These are phyloP conservation scores for Rhabdomys dilectus DNA, from an alignment of 2,113 vertebrate genomes.

Conservation along the genomic window DNA sequence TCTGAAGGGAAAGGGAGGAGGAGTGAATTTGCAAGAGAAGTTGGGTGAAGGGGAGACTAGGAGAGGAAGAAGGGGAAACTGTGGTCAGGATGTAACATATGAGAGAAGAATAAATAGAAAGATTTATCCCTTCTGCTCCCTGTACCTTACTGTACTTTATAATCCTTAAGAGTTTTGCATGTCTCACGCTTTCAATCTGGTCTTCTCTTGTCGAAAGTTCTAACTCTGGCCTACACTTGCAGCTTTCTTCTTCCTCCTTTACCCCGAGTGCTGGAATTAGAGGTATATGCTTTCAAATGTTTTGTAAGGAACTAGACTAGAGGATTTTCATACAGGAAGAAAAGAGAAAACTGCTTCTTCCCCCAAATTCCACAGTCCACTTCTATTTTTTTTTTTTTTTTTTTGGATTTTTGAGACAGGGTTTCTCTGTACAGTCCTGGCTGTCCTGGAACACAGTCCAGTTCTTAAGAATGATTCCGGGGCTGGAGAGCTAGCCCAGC, in stretches of 20 bases:
- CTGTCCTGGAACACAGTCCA: neutral
- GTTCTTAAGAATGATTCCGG: neutral
- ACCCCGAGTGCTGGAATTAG: neutral
- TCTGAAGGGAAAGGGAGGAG: no score
- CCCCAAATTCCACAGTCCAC: neutral
- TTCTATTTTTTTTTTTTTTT: neutral
- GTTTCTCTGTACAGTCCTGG: no score
- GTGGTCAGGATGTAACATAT: neutral
- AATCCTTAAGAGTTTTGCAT: neutral
- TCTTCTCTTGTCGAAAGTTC: neutral
- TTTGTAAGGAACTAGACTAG: neutral
- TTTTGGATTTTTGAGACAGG: no score
- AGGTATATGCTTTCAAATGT: neutral
- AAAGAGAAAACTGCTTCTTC: neutral
- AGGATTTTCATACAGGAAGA: neutral
- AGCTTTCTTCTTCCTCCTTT: neutral
- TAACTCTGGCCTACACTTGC: neutral
- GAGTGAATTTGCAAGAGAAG: neutral
- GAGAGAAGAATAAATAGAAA: neutral
- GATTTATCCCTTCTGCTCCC: neutral
- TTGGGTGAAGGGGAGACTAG: neutral
- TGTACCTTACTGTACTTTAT: neutral
- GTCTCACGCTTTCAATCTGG: neutral
- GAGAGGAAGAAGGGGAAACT: neutral
- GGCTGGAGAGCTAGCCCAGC: neutral